A percentile compares a stretch with the other conserved stretches of the same genome.
Evolutionary conservation across 2,888 invertebrate genomes (phyloP).

Genomic region (Desoria tigrina): DNA sequence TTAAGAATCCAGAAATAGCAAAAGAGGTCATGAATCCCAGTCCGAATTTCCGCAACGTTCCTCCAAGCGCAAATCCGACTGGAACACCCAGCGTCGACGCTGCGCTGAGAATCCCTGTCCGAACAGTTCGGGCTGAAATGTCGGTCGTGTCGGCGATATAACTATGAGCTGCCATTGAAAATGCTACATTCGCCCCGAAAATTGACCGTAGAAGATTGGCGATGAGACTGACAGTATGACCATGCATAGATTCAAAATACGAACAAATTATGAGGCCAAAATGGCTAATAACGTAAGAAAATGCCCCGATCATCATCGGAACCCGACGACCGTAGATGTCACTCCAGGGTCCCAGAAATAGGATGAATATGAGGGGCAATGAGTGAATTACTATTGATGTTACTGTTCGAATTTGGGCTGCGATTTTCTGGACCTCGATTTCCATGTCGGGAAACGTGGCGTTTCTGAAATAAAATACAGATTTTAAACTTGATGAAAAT

Average conservation of each 20-base stretch:
- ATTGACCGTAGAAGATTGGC: slow-evolving; percentile 23
- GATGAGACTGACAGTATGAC: slow-evolving; percentile 21
- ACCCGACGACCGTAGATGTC: slow-evolving; percentile 52
- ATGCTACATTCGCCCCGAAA: slow-evolving; percentile 28
- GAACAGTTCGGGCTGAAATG: slow-evolving; percentile 63
- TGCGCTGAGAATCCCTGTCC: slow-evolving; percentile 62
- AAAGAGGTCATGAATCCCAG: slow-evolving; percentile 23
- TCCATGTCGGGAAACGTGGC: too few species aligned
- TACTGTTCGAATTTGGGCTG: slow-evolving; percentile 36
- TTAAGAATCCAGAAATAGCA: slow-evolving; percentile 26
- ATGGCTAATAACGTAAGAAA: too few species aligned
- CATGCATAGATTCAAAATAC: slow-evolving; percentile 24
- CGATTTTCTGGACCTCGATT: slow-evolving; percentile 34
- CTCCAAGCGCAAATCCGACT: slow-evolving; percentile 48
- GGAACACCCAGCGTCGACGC: slow-evolving; percentile 36
- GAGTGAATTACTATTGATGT: slow-evolving; percentile 47
- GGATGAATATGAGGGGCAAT: slow-evolving; percentile 47
- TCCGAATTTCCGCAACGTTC: slow-evolving; percentile 25
- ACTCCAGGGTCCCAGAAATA: slow-evolving; percentile 52
- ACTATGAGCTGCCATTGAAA: slow-evolving; percentile 51
- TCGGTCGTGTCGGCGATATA: slow-evolving; percentile 56
- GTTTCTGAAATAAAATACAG: too few species aligned
- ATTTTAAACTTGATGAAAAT: too few species aligned
- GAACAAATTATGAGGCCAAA: slow-evolving; percentile 1
- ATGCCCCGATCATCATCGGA: slow-evolving; percentile 39